Percentiles rank a stretch among this genome's conserved stretches.
Evolutionary conservation across 37 sponge, comb jelly and placozoan genomes (phyloP).

Genomic region (Cladorhizidae sp.): DNA sequence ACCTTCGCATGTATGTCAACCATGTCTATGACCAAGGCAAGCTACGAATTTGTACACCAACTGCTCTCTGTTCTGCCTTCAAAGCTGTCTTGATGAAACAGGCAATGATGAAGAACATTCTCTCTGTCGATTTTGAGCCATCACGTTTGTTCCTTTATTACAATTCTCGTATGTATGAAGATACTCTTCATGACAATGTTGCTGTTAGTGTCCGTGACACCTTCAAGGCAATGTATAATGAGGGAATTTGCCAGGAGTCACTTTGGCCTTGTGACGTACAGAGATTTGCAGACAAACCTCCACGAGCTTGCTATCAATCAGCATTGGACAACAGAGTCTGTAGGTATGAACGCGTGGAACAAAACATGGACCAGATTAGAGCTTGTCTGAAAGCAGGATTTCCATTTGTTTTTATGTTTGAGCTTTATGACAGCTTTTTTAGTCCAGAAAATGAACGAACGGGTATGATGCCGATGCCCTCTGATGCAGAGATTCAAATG

Average conservation of each 20-base stretch:
- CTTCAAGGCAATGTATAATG: background rate
- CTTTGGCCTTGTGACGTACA: background rate
- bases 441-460: no score
- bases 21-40: constrained; percentile 5
- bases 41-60: constrained; percentile 13
- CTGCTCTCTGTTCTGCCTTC: constrained; percentile 18
- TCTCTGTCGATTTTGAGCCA: background rate
- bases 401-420: constrained; percentile 5
- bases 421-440: constrained; percentile 6
- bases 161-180: constrained; percentile 9
- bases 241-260: constrained; percentile 24
- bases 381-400: constrained; percentile 11
- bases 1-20: constrained; percentile 3
- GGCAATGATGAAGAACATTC: background rate
- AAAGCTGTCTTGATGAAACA: background rate
- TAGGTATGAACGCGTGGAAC: constrained; percentile 3
- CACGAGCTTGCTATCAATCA: background rate
- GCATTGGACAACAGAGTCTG: constrained; percentile 8
- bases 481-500: background rate
- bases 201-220: constrained; percentile 15
- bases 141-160: constrained; percentile 32
- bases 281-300: background rate
- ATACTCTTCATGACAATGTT: background rate
- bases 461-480: constrained; percentile 6
- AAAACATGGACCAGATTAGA: constrained; percentile 6